Conservation (phyloP, 2,888 invertebrate genomes). For the Troides oblongomaculatus region DNA sequence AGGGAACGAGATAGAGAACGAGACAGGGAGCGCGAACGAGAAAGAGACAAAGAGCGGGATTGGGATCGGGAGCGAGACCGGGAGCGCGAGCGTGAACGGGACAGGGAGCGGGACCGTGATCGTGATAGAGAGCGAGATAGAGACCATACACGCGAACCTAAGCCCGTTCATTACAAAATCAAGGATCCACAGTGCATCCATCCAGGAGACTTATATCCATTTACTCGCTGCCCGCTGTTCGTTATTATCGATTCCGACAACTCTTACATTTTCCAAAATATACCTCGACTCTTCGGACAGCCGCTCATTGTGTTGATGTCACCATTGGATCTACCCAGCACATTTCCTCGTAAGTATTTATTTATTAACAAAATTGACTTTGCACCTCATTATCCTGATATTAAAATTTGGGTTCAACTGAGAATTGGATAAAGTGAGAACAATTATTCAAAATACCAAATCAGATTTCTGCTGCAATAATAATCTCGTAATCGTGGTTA, state of each 20-base stretch:
- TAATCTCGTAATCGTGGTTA: too few relatives aligned
- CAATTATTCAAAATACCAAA: too few relatives aligned
- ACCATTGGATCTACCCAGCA: conserved; percentile 92
- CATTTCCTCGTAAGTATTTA: conserved; percentile 85
- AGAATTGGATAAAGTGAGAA: too few relatives aligned
- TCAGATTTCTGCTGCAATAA: too few relatives aligned
- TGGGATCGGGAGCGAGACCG: conserved; percentile 46
- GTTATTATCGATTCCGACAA: conserved; percentile 97
- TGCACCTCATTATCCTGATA: not conserved
- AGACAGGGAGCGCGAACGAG: conserved; percentile 50
- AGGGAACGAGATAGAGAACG: conserved; percentile 48
- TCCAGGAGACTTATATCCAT: conserved; percentile 96
- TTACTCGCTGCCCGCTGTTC: conserved; percentile 94
- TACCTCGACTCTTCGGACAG: conserved; percentile 94
- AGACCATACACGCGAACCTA: conserved; percentile 39
- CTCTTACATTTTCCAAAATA: conserved; percentile 94
- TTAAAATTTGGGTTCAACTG: not conserved
- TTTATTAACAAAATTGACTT: not conserved
- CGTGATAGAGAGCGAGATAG: conserved; percentile 45
- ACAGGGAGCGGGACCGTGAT: conserved; percentile 42
- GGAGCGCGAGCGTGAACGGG: conserved; percentile 31
- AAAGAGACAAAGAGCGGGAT: conserved; percentile 52
- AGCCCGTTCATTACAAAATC: conserved; percentile 34
- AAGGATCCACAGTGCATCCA: conserved; percentile 91
- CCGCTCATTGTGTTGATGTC: conserved; percentile 96